These are phyloP conservation scores for Stegophylla sp. DNA, from an alignment of 2,888 invertebrate genomes.

Conservation along the genomic window DNA sequence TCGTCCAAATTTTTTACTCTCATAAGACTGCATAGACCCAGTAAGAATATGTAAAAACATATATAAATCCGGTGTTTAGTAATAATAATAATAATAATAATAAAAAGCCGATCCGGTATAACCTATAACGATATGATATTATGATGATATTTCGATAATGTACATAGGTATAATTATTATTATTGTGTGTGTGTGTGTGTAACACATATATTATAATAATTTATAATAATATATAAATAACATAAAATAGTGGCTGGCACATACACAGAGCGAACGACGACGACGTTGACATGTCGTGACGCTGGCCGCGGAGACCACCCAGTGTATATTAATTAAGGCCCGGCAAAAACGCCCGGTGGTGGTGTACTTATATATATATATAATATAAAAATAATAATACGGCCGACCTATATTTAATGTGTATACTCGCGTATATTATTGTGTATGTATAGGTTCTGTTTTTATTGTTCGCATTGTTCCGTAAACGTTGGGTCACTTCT, in stretches of 20 bases:
- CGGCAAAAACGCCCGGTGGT: slow-evolving; percentile 39
- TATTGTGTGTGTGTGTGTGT: too few relatives aligned
- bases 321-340: slow-evolving; percentile 53
- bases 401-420: slow-evolving; percentile 26
- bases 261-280: not conserved
- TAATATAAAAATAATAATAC: not conserved
- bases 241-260: too few relatives aligned
- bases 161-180: too few relatives aligned
- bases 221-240: too few relatives aligned
- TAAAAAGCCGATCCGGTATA: too few relatives aligned
- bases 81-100: too few relatives aligned
- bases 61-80: too few relatives aligned
- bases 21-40: too few relatives aligned
- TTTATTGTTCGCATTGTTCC: not conserved
- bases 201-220: not conserved
- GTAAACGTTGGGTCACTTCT: not conserved
- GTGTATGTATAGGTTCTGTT: not conserved
- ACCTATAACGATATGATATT: too few relatives aligned
- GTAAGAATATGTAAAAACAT: too few relatives aligned
- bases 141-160: too few relatives aligned
- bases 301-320: slow-evolving; percentile 50
- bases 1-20: too few relatives aligned
- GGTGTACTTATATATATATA: not conserved
- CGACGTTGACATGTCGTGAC: slow-evolving; percentile 59
- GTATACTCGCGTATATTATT: not conserved